Base-by-base conservation (phyloP, 2,888 invertebrate species). In the Pteria penguin region DNA sequence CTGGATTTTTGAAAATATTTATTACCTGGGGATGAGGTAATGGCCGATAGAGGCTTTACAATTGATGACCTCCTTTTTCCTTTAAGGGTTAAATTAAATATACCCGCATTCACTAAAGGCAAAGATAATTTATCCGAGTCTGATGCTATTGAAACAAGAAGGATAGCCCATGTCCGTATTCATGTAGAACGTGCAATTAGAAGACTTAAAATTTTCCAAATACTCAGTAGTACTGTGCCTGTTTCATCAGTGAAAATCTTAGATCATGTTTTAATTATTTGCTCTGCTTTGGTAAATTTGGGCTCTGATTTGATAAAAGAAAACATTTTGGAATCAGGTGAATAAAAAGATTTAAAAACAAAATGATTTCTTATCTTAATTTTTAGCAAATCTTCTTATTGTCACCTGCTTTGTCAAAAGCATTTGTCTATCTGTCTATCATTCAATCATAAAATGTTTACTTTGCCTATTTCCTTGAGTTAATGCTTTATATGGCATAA, bases 111-210 rank as follows among this genome's bases (percentile, higher is more conserved):
- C 54, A 67, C 66, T 57, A 75, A 57, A 58, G 72, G 76, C 5
- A 54, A 72, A 36, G 31, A 26, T 14, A 69, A 70, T 27, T 67
- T 74, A 4, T 32, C 65, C 33, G 71, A 60, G n/a, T 8, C 68
- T n/a, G 72, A 76, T n/a, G 67, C 73, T 14, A 66, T 57, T 18
- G 27, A 65, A 26, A 75, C 72, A 2, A 24, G 78, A 60, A 27
- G 60, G 29, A 79, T 78, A 36, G 75, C 69, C 4, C 36, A 55
- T 27, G 33, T 72, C 32, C 63, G 70, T 36, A 79, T 76, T 31
- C 73, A 69, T 72, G 76, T 80, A 5, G 80, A 80, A 63, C 55
- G 80, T 26, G 80, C 76, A 14, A 75, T 80, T 26, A 60, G 62
- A 55, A 29, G 76, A 18, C 52, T 76, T 52, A 80, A 78, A 63